Conservation (phyloP, 2,797 vertebrate genomes). For the Poecilia picta region DNA sequence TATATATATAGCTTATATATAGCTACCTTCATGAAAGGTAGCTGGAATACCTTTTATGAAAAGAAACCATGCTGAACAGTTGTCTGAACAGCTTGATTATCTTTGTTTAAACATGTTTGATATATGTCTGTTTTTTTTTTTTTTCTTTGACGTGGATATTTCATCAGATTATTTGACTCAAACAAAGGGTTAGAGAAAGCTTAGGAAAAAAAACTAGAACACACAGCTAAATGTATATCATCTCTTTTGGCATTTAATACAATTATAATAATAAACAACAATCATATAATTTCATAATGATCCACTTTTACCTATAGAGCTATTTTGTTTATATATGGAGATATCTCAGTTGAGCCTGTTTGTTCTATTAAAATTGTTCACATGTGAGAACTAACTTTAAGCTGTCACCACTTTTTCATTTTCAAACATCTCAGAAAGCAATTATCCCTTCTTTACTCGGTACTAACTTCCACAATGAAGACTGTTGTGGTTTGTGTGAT, state of each 20-base stretch:
- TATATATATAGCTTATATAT: too few species aligned
- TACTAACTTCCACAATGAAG: background rate
- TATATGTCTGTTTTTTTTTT: background rate
- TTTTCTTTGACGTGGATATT: conserved; percentile 4
- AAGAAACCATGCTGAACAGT: background rate
- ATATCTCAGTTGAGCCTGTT: background rate
- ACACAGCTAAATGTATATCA: background rate
- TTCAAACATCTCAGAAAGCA: background rate
- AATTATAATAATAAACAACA: background rate
- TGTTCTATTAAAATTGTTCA: background rate
- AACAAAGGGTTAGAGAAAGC: background rate
- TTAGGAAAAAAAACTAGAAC: too few species aligned
- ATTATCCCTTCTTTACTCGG: background rate
- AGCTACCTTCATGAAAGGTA: too few species aligned
- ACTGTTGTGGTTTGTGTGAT: background rate
- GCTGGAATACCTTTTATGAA: background rate
- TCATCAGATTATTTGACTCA: conserved; percentile 19
- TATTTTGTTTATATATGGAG: background rate
- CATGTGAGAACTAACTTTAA: background rate
- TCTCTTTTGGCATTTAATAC: background rate
- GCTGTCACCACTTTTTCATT: background rate
- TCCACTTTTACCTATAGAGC: background rate
- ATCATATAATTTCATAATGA: background rate
- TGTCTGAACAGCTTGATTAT: conserved; percentile 10
- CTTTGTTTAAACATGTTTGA: background rate